Evolutionary conservation across 2,888 invertebrate species (phyloP), one percentile per base, ranked within the genome.

Genomic region (Unio delphinus): DNA sequence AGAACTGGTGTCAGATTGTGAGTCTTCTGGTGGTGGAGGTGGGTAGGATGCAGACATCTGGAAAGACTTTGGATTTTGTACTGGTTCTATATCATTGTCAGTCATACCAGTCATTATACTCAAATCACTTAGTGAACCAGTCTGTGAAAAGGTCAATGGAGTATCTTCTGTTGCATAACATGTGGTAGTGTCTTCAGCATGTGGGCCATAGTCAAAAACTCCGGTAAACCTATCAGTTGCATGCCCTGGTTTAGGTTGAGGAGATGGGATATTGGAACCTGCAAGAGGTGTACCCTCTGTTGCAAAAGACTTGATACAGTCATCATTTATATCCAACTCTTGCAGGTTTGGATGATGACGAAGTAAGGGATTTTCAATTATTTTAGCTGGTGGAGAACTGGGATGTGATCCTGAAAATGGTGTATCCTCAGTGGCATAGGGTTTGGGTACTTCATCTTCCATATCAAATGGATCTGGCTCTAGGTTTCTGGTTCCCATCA

Each of bases 241-340:
- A 23, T 54, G 4, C 28, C 63, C 18, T 63, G 63, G 54, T 45
- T 45, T 45, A 45, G 61, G 17, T 61, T 69, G 71, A 15, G 96
- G 96, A 0, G 96, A 96, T 0, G 96, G 95, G 11, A 95, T 95
- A 0, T 96, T 96, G 89, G 96, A 95, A 64, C 75, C 86, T 81
- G 94, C 94, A 1, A 95, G 94, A 0, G 97, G 96, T 0, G 96
- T 96, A 55, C 95, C 97, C 91, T 97, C 97, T 0, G 96, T 97
- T 84, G 95, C 95, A 89, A 96, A 97, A 67, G 96, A 96, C 89
- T 95, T 95, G 5, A 96, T 93, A 0, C 95, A 95, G 86, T 97
- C 97, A 76, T 95, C 95, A 58, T 72, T 75, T 8, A 69, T 58
- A 7, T 78, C 80, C 17, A 64, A 55, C 20, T 73, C 69, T n/a